Evolutionary conservation across 2,888 invertebrate species (phyloP).

Genomic region (Colostygia pectinataria): DNA sequence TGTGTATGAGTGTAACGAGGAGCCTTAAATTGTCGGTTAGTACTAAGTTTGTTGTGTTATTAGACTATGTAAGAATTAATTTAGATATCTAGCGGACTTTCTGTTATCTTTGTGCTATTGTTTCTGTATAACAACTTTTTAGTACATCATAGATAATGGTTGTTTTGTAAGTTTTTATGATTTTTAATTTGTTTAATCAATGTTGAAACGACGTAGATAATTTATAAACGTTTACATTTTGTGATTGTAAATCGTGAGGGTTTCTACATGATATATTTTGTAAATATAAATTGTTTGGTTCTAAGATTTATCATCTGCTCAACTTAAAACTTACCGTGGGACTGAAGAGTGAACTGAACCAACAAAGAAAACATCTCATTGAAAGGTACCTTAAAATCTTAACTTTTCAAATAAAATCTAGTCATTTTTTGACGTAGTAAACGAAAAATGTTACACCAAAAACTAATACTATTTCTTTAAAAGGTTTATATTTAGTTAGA

Average conservation of each 20-base stretch:
- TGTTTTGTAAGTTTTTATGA: conserved; percentile 52
- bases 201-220: conserved; percentile 64
- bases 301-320: conserved; percentile 80
- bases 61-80: conserved; percentile 58
- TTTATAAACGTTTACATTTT: conserved; percentile 71
- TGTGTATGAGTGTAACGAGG: conserved; percentile 66
- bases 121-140: conserved; percentile 44
- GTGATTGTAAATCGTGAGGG: conserved; percentile 51
- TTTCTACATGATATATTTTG: conserved; percentile 74
- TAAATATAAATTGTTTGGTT: conserved; percentile 78
- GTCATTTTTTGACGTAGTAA: conserved; percentile 52
- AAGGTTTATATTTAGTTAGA: conserved; percentile 16
- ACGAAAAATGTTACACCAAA: conserved; percentile 38
- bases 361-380: conserved; percentile 17
- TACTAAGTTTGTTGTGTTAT: conserved; percentile 70
- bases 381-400: conserved; percentile 18
- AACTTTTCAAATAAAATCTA: conserved; percentile 44
- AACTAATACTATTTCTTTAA: conserved; percentile 28
- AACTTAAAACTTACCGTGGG: conserved; percentile 75
- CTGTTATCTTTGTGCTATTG: conserved; percentile 55
- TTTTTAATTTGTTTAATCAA: conserved; percentile 55
- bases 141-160: conserved; percentile 41
- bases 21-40: conserved; percentile 74
- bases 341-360: conserved; percentile 49
- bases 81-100: conserved; percentile 53